A percentile compares a stretch with the other conserved stretches of the same genome.
Evolutionary conservation across 2,797 vertebrate species (phyloP).

Genomic region (Halcyon chelicuti): DNA sequence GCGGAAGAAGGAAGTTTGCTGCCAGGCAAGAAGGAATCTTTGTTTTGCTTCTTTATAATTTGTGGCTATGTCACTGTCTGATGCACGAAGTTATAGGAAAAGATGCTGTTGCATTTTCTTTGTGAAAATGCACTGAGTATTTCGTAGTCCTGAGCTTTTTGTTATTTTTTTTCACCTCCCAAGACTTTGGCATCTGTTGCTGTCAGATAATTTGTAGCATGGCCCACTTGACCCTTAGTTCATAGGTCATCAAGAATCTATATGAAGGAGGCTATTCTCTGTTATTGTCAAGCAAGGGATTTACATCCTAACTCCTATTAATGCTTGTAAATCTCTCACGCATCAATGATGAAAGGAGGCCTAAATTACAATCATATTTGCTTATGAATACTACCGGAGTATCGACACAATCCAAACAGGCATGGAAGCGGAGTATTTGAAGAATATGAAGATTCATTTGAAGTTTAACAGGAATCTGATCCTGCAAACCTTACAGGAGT

Average conservation of each 20-base stretch:
- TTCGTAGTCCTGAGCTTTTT: neutral
- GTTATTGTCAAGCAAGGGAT: slow-evolving; percentile 66
- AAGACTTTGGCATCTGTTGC: slow-evolving; percentile 58
- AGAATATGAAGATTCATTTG: neutral
- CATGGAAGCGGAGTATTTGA: neutral
- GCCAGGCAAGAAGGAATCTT: slow-evolving; percentile 46
- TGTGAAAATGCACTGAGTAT: neutral
- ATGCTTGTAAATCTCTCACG: slow-evolving; percentile 73
- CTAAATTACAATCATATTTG: slow-evolving; percentile 73
- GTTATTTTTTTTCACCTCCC: neutral
- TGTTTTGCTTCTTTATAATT: slow-evolving; percentile 46
- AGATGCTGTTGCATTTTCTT: neutral
- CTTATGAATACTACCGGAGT: slow-evolving; percentile 51
- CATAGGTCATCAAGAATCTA: slow-evolving; percentile 73
- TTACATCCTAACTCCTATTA: slow-evolving; percentile 73
- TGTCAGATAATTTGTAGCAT: slow-evolving; percentile 59
- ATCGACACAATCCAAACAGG: neutral
- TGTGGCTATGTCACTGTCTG: slow-evolving; percentile 7
- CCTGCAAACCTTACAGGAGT: neutral
- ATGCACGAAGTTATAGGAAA: slow-evolving; percentile 23
- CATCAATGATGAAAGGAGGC: slow-evolving; percentile 57
- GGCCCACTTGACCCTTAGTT: slow-evolving; percentile 73
- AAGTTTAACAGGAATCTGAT: neutral
- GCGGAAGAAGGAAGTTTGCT: neutral
- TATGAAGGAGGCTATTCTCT: slow-evolving; percentile 68